phyloP scores from a whole-genome alignment of 2,888 invertebrate species.

The Zeuzera pyrina region DNA sequence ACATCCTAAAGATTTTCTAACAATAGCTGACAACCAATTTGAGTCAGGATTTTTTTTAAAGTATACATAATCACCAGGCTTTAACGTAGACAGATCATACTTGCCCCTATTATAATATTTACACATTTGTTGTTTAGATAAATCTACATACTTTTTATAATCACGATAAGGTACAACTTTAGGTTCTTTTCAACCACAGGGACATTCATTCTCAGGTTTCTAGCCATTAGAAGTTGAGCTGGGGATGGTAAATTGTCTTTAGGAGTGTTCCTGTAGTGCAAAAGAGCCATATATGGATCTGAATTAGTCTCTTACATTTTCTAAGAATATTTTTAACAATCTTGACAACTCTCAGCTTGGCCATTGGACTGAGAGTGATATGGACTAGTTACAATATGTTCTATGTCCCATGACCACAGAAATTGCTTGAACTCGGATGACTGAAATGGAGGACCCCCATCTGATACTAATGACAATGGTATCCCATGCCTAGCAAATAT shows the following conservation, averaged over 20 bases:
- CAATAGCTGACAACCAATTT: neutral
- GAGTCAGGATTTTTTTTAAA: conserved; percentile 7
- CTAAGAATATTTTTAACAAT: conserved; percentile 13
- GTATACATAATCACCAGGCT: neutral
- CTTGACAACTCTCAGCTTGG: conserved; percentile 7
- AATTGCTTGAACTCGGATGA: conserved; percentile 6
- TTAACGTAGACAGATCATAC: neutral
- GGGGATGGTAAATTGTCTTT: conserved; percentile 10
- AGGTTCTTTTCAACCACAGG: conserved; percentile 6
- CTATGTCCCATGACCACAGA: conserved; percentile 7
- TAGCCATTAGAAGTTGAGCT: conserved; percentile 11
- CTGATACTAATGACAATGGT: conserved; percentile 5
- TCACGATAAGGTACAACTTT: conserved; percentile 7
- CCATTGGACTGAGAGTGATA: conserved; percentile 9
- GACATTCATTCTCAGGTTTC: conserved; percentile 9
- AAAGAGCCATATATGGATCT: conserved; percentile 8
- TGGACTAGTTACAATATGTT: conserved; percentile 10
- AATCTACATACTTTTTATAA: conserved; percentile 1
- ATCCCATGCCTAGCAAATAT: conserved; percentile 11
- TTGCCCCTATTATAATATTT: conserved; percentile 1
- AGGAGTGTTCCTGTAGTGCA: conserved; percentile 10
- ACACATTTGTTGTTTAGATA: neutral
- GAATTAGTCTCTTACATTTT: conserved; percentile 9
- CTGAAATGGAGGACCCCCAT: conserved; percentile 7
- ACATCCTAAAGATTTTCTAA: conserved; percentile 2